Conservation (phyloP, 1,140 invertebrate species). For the Drosophila lini region DNA sequence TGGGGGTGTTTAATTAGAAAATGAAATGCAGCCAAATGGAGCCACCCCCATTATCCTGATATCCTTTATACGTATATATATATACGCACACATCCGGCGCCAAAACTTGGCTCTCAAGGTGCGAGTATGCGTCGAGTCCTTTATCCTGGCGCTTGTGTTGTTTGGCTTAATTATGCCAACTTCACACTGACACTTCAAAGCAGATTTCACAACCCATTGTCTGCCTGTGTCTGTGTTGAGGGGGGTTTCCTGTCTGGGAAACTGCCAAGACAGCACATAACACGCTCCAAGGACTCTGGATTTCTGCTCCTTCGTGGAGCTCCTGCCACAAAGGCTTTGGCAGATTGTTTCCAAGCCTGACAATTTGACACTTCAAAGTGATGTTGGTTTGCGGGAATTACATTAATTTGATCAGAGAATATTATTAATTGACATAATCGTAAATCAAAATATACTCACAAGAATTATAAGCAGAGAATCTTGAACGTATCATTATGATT, state of each 20-base stretch:
- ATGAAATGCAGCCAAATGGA: constrained; percentile 65
- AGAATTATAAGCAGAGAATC: too few species aligned
- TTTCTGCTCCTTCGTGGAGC: neutral
- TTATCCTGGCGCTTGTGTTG: constrained; percentile 28
- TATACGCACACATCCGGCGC: constrained; percentile 23
- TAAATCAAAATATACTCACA: neutral
- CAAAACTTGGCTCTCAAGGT: constrained; percentile 77
- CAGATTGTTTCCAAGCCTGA: constrained; percentile 23
- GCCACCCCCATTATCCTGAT: constrained; percentile 28
- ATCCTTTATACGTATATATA: constrained; percentile 1
- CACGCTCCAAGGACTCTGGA: constrained; percentile 20
- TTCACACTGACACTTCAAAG: constrained; percentile 83
- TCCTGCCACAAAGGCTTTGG: neutral
- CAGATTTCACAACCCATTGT: constrained; percentile 56
- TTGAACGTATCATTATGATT: too few species aligned
- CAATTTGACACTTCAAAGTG: constrained; percentile 39
- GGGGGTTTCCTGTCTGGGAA: constrained; percentile 34
- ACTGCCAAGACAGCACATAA: constrained; percentile 45
- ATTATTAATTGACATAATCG: neutral
- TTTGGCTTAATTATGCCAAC: constrained; percentile 79
- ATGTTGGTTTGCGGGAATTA: neutral
- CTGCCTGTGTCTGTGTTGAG: constrained; percentile 1
- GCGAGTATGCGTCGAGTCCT: constrained; percentile 37
- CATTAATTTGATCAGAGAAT: neutral
- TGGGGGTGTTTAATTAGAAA: constrained; percentile 79